Evolutionary conservation across 2,888 invertebrate species (phyloP), one percentile per base, ranked within the genome.

Genomic region (Muscina levida): DNA sequence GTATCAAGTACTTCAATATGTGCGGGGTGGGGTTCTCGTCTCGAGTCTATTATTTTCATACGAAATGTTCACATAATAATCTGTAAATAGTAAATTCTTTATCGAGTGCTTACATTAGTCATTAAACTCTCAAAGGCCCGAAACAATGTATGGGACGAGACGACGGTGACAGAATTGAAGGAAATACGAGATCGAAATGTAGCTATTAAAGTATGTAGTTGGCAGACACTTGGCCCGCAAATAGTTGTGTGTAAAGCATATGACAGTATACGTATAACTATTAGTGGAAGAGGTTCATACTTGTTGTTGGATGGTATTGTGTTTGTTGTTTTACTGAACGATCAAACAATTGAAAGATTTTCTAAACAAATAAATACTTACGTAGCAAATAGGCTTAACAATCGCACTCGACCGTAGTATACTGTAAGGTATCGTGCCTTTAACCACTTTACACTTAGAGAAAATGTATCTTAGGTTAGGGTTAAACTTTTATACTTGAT

Each of bases 311-410:
- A 24, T 39, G 19, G 6, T 44, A n/a, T 46, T 48, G 46, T 59
- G 19, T 3, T 70, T 56, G 24, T 42, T 24, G 6, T 10, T 24
- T 53, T 11, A 22, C 13, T 1, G 53, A 22, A 65, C 70, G 53
- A 76, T 76, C 70, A 70, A 70, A 70, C 62, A 70, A 76, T 31
- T 65, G 10, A 19, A 70, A 75, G 44, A 68, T 70, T 53, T 53
- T 31, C 53, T 62, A 65, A 75, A 62, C 62, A 70, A 75, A 75
- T 65, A 76, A 67, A 72, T 62, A 39, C 1, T 17, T 24, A 65
- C 24, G n/a, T n/a, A 72, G 59, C 59, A 46, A 46, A 65, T 46
- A 46, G 46, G 24, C 65, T 15, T 26, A 65, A 46, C 46, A 46
- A 46, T 15, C 65, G n/a, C n/a, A 65, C 22, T 65, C 19, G 65